Conservation (phyloP, 2,113 vertebrate genomes). For the Glaucomys volans region DNA sequence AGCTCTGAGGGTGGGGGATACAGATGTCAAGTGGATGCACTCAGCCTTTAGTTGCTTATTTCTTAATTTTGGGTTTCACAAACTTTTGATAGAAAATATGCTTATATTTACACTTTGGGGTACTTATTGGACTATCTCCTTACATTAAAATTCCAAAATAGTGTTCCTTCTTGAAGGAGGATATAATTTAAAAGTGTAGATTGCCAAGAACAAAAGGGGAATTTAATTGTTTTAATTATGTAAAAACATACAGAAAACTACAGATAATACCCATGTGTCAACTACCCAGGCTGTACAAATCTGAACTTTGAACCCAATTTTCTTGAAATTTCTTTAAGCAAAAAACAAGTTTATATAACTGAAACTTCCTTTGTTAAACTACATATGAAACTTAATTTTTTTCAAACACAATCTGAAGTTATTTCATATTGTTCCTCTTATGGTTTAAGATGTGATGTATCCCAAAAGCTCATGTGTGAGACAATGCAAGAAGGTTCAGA, state of each 20-base stretch:
- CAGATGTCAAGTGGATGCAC: not conserved
- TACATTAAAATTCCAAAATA: not conserved
- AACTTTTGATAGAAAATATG: not conserved
- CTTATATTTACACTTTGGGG: not conserved
- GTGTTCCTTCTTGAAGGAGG: not conserved
- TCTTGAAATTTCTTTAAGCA: not conserved
- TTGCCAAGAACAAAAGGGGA: not conserved
- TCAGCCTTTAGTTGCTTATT: not conserved
- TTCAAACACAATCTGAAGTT: not conserved
- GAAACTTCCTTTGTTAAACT: not conserved
- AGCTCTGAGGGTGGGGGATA: not conserved
- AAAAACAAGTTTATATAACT: not conserved
- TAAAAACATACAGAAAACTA: constrained; percentile 37
- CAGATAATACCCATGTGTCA: not conserved
- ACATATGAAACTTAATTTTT: not conserved
- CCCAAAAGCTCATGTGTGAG: too few relatives aligned
- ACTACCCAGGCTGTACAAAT: not conserved
- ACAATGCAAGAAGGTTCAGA: too few relatives aligned
- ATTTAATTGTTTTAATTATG: not conserved
- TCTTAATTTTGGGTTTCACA: not conserved
- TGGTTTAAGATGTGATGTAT: too few relatives aligned
- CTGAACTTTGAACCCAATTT: not conserved
- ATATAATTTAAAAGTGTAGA: not conserved
- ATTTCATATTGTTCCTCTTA: not conserved
- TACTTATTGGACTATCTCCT: not conserved